Evolutionary conservation across 2,113 vertebrate species (phyloP), one percentile per base, ranked within the genome.

Genomic region (Stigmatopora argus): DNA sequence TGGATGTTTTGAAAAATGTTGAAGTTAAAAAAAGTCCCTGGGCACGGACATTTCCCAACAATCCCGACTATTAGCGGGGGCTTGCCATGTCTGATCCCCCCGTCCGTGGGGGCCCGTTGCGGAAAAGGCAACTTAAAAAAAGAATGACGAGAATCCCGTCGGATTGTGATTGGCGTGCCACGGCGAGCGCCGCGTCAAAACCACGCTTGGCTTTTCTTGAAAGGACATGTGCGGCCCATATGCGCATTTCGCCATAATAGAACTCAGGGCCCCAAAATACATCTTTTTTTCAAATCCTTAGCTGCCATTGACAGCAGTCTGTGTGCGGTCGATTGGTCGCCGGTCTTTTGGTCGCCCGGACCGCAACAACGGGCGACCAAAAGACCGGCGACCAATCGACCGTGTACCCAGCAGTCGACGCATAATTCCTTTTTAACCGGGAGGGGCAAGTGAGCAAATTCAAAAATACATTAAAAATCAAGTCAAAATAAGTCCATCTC

Each of bases 11-110:
- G 7, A 7, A 38, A 41, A 4, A 8, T 41, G 6, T 41, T 1
- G 3, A 31, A 31, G 26, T 41, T 41, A 8, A 41, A 41, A 9
- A 10, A 41, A 9, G 38, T 23, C 64, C 65, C 78, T 68, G 56
- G 62, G 67, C 3, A 15, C 65, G 74, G 78, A 83, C 83, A 81
- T 85, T 87, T 72, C 65, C 66, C 65, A 79, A 83, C 78, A 84
- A 83, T 86, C 81, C 69, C 26, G 79, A 77, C 78, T 74, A 81
- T 86, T 85, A 83, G 81, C 64, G 63, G 70, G 75, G 82, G 82
- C 79, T 88, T 87, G 73, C 81, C 78, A 80, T 86, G 85, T 87
- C 87, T 87, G 85, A 85, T 86, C 84, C 79, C 68, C 61, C 67
- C 71, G 74, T 65, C 66, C 71, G 62, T 66, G 68, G 71, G 83